These are phyloP conservation scores for Neotoma lepida DNA, from an alignment of 2,113 vertebrate species.

Conservation along the genomic window DNA sequence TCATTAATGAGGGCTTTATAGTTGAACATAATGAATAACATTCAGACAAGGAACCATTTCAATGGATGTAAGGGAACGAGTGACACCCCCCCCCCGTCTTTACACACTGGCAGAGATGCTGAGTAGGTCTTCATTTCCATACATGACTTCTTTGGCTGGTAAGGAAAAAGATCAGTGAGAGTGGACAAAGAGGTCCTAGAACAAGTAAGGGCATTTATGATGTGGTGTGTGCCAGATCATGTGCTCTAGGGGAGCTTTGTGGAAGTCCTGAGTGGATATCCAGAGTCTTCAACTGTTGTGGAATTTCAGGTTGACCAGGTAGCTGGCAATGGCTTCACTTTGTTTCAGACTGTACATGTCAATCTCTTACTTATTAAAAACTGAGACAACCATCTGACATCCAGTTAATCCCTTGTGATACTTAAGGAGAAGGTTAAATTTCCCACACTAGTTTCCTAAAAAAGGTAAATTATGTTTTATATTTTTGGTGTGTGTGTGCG, in stretches of 20 bases:
- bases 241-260: not conserved
- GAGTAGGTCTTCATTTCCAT: constrained; percentile 18
- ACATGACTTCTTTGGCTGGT: not conserved
- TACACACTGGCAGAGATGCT: not conserved
- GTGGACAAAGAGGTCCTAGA: not conserved
- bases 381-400: constrained; percentile 14
- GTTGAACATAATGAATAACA: constrained; percentile 12
- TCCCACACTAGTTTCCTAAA: not conserved
- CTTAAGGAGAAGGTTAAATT: not conserved
- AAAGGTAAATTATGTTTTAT: not conserved
- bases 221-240: not conserved
- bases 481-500: not conserved
- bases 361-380: constrained; percentile 52
- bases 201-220: not conserved
- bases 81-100: not conserved
- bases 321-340: not conserved
- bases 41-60: not conserved
- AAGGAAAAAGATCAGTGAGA: not conserved
- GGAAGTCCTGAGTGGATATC: constrained; percentile 8
- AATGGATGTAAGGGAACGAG: not conserved
- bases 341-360: not conserved
- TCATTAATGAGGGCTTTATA: constrained; percentile 15
- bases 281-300: not conserved
- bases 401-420: constrained; percentile 32
- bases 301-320: not conserved